Conservation (phyloP, 2,113 vertebrate species). For the Colossoma macropomum region DNA sequence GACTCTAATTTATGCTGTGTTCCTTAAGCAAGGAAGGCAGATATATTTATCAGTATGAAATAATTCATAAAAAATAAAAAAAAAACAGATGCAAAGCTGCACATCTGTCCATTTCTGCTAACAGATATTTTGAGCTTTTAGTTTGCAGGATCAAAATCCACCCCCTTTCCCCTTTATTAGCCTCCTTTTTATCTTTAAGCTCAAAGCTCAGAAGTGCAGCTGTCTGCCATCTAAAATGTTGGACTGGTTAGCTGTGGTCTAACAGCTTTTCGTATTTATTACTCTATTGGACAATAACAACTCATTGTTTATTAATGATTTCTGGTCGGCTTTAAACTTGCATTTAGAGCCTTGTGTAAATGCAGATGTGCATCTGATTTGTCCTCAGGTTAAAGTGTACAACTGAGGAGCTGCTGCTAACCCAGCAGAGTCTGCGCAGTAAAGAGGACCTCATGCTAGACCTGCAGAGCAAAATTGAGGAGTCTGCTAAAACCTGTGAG, state of each 20-base stretch:
- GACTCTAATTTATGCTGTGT: too few relatives aligned
- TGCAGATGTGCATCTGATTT: background rate
- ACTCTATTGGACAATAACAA: background rate
- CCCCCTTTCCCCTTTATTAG: too few relatives aligned
- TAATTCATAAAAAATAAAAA: too few relatives aligned
- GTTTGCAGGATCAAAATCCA: too few relatives aligned
- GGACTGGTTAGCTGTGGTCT: background rate
- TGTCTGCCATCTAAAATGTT: background rate
- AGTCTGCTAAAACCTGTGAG: conserved; percentile 83
- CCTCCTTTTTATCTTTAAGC: too few relatives aligned
- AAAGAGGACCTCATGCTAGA: conserved; percentile 90
- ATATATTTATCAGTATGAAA: too few relatives aligned
- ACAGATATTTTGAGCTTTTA: too few relatives aligned
- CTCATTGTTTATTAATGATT: background rate
- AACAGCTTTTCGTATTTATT: too few relatives aligned
- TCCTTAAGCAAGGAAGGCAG: too few relatives aligned
- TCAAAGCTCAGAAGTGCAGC: too few relatives aligned
- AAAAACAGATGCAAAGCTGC: too few relatives aligned
- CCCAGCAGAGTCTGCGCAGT: conserved; percentile 86
- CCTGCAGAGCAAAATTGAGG: conserved; percentile 88
- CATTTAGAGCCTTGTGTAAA: background rate
- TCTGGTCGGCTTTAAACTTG: background rate
- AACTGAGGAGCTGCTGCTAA: conserved; percentile 87
- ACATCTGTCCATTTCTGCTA: too few relatives aligned
- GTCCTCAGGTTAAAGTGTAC: conserved; percentile 87